Evolutionary conservation across 2,888 invertebrate species (phyloP).

Genomic region (Blastobasis lacticolella): DNA sequence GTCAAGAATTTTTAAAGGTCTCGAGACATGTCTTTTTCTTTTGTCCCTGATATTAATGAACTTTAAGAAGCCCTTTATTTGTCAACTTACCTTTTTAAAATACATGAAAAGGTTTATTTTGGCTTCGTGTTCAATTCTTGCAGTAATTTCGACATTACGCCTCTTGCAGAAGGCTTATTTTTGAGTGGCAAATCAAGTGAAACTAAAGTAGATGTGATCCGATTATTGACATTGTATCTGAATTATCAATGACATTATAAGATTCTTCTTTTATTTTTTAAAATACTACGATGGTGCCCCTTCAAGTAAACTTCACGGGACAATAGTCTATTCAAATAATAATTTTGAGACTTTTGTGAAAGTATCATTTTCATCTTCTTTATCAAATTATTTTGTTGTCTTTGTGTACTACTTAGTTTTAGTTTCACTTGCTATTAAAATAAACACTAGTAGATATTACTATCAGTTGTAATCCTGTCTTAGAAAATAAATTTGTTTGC

Average conservation of each 20-base stretch:
- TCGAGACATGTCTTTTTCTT: slow-evolving; percentile 28
- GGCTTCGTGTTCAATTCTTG: neutral
- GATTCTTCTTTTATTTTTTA: too few relatives aligned
- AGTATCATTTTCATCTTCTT: too few relatives aligned
- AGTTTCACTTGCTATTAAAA: too few relatives aligned
- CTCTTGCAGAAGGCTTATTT: neutral
- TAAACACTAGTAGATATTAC: too few relatives aligned
- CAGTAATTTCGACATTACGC: neutral
- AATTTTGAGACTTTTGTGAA: too few relatives aligned
- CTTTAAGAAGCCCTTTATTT: slow-evolving; percentile 29
- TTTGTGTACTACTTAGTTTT: too few relatives aligned
- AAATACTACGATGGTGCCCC: too few relatives aligned
- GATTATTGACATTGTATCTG: slow-evolving; percentile 6
- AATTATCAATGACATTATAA: slow-evolving; percentile 3
- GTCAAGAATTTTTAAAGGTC: slow-evolving; percentile 33
- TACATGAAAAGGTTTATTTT: neutral
- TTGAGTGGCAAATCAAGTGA: neutral
- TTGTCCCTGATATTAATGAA: slow-evolving; percentile 42
- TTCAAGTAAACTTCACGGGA: too few relatives aligned
- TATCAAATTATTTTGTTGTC: too few relatives aligned
- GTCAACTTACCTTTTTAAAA: slow-evolving; percentile 24
- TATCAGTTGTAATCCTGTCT: too few relatives aligned
- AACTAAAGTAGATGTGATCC: neutral
- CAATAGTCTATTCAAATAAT: too few relatives aligned
- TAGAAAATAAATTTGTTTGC: too few relatives aligned